A percentile compares a stretch with the other conserved stretches of the same genome.
Conservation (phyloP, 2,797 vertebrate species). For the Perodicticus potto region DNA sequence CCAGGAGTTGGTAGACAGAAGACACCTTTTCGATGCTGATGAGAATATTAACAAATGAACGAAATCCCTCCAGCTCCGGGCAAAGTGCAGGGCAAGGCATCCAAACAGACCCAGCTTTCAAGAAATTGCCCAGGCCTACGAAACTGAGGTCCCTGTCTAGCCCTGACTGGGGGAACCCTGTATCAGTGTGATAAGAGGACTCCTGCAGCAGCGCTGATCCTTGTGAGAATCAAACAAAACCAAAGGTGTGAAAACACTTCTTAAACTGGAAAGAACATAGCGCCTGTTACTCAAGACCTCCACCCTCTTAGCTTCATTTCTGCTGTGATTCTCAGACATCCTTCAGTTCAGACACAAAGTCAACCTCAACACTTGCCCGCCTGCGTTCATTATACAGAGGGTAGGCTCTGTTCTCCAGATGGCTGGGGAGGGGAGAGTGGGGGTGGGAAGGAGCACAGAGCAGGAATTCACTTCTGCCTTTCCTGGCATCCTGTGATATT, state of each 20-base stretch:
- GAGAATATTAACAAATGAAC: too few species aligned
- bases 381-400: not conserved
- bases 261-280: not conserved
- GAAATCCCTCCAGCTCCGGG: too few species aligned
- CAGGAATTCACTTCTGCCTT: not conserved
- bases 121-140: too few species aligned
- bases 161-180: too few species aligned
- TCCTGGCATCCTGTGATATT: conserved; percentile 54
- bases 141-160: too few species aligned
- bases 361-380: conserved; percentile 2
- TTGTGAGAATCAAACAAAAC: not conserved
- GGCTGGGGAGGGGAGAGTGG: not conserved
- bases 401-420: not conserved
- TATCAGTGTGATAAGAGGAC: not conserved
- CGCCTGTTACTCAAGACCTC: not conserved
- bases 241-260: not conserved
- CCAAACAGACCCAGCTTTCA: too few species aligned
- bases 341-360: not conserved
- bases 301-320: not conserved
- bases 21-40: too few species aligned
- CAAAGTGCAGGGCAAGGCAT: too few species aligned
- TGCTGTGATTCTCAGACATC: not conserved
- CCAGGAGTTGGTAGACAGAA: too few species aligned
- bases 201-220: not conserved
- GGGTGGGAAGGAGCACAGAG: not conserved